phyloP scores from a whole-genome alignment of 2,797 vertebrate species.

The Salarias fasciatus region DNA sequence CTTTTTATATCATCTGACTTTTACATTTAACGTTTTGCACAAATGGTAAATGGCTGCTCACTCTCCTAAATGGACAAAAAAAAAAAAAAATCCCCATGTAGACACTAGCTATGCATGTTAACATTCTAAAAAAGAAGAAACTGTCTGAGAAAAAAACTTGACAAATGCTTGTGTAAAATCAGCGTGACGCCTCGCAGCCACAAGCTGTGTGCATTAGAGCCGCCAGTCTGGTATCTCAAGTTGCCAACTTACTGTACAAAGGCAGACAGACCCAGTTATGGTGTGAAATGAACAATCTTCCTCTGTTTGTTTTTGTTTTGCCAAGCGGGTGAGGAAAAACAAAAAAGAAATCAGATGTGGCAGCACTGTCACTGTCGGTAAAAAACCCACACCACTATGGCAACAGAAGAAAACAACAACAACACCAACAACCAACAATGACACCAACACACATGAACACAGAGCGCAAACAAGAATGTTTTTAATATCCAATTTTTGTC shows the following conservation, averaged over 20 bases:
- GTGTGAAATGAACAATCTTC: constrained; percentile 97
- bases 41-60: no score
- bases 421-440: constrained; percentile 55
- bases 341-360: constrained; percentile 87
- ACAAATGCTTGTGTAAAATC: constrained; percentile 1
- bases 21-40: no score
- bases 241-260: constrained; percentile 91
- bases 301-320: constrained; percentile 86
- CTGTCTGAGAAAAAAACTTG: constrained; percentile 12
- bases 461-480: constrained; percentile 68
- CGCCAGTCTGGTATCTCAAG: constrained; percentile 88
- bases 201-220: constrained; percentile 80
- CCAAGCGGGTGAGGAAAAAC: constrained; percentile 94
- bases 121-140: background rate
- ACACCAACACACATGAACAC: constrained; percentile 76
- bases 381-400: constrained; percentile 80
- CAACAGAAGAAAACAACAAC: constrained; percentile 57
- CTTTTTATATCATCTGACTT: no score
- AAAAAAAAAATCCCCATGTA: no score
- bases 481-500: constrained; percentile 77
- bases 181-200: constrained; percentile 4
- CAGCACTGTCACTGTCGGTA: constrained; percentile 80
- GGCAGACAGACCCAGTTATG: constrained; percentile 92
- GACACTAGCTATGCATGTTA: no score
- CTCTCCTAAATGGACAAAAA: no score